A percentile compares a stretch with the other conserved stretches of the same genome.
Conservation (phyloP, 2,797 vertebrate genomes). For the Oophaga sylvatica region DNA sequence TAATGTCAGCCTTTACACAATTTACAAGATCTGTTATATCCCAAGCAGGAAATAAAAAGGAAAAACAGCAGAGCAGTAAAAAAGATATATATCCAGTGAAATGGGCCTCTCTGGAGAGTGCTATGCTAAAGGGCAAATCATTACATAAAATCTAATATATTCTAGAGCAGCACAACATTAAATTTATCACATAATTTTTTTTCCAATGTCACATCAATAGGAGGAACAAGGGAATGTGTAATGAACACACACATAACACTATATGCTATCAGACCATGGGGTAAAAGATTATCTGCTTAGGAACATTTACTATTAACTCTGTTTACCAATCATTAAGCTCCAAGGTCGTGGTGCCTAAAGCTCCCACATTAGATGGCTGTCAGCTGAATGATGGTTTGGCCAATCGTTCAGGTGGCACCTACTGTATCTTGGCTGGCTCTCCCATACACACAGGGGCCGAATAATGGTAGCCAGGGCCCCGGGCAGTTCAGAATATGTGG, state of each 20-base stretch:
- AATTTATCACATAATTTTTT: conserved; percentile 60
- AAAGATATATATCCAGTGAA: conserved; percentile 69
- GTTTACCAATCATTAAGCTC: neutral
- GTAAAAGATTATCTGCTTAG: conserved; percentile 24
- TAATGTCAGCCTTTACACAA: conserved; percentile 40
- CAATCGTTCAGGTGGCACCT: too few species aligned
- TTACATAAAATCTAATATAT: conserved; percentile 63
- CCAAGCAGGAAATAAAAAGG: conserved; percentile 65
- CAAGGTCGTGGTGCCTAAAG: neutral
- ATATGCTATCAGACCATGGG: conserved; percentile 16
- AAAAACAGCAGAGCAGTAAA: conserved; percentile 48
- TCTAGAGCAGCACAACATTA: conserved; percentile 66
- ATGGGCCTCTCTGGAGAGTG: conserved; percentile 67
- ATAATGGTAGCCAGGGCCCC: too few species aligned
- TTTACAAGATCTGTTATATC: conserved; percentile 63
- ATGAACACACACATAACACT: conserved; percentile 5
- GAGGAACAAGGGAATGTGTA: conserved; percentile 23
- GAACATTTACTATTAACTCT: neutral
- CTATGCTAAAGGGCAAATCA: conserved; percentile 64
- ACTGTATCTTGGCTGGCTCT: too few species aligned
- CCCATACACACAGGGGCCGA: too few species aligned
- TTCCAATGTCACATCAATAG: conserved; percentile 49
- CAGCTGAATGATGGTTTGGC: too few species aligned
- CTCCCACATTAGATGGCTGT: too few species aligned
- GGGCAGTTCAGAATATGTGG: too few species aligned